Base-by-base conservation (phyloP, 2,113 vertebrate genomes). In the Cathartes aura region DNA sequence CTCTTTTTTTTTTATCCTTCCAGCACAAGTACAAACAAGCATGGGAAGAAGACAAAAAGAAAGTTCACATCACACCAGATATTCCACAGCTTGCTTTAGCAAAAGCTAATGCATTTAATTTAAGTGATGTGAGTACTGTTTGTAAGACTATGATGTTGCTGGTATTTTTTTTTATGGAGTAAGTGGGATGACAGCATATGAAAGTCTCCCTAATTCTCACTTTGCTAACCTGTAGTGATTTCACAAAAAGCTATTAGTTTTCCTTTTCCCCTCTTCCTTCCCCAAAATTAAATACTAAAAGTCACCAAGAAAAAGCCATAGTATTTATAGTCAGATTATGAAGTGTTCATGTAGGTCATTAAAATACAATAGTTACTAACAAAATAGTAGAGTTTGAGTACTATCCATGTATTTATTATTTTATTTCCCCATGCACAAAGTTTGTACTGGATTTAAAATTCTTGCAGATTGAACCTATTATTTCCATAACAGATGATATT, bases 31-130 rank as follows among this genome's bases (percentile, higher is more conserved):
- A 99, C 93, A 99, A 98, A 92, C 93, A 99, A 95, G 99, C 98
- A 11, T 99, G 99, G 99, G 98, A 99, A 24, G 99, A 99, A 56
- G 99, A 99, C 87, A 99, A 99, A 90, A 98, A 98, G 62, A 99
- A 98, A 62, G 52, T 99, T 81, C 99, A 99, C 70, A 95, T 99
- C 74, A 99, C 98, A 98, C 98, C 99, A 66, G 99, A 99, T 95
- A 98, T 98, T 95, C 99, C 99, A 27, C 99, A 99, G 88, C 98
- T 99, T 87, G 56, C 98, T 79, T 82, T 99, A 97, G 99, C 99
- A 66, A 99, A 99, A 97, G 98, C 94, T 55, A 99, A 99, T 97
- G 98, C 99, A 24, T 80, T 99, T 66, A 99, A 98, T 90, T 96
- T 99, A 96, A 99, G 99, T 90, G 98, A 99, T 93, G 99, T 99